Percentiles rank a stretch among this genome's conserved stretches.
phyloP scores from a whole-genome alignment of 2,113 vertebrate genomes.

The Oenanthe melanoleuca region DNA sequence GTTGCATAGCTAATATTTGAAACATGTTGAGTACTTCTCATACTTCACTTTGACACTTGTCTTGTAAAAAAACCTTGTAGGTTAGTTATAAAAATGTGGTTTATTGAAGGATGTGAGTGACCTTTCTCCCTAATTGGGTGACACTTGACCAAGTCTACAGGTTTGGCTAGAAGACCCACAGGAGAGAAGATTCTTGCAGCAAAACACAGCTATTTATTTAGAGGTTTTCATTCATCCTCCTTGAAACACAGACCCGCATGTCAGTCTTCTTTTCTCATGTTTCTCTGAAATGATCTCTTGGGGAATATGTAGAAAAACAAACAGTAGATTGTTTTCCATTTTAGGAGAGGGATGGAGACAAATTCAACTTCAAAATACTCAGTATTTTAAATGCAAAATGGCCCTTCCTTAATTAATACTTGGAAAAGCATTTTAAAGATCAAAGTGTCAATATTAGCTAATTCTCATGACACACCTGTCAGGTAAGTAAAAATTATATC shows the following conservation, averaged over 20 bases:
- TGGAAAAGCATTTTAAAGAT: conserved; percentile 50
- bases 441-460: conserved; percentile 56
- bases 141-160: neutral
- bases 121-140: neutral
- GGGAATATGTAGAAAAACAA: neutral
- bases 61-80: neutral
- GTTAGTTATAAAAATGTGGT: neutral
- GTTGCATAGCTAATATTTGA: neutral
- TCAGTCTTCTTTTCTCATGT: neutral
- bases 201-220: neutral
- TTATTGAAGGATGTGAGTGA: neutral
- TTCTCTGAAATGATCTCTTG: neutral
- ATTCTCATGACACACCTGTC: conserved; percentile 43
- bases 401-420: conserved; percentile 50
- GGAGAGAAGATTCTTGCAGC: neutral
- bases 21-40: neutral
- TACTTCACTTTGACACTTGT: neutral
- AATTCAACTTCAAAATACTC: conserved; percentile 24
- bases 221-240: neutral
- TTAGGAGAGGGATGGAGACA: conserved; percentile 7
- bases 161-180: neutral
- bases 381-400: conserved; percentile 33
- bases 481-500: conserved; percentile 54
- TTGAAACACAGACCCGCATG: neutral
- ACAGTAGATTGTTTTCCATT: conserved; percentile 14